A percentile compares a stretch with the other conserved stretches of the same genome.
Evolutionary conservation across 2,113 vertebrate genomes (phyloP).

Genomic region (Gymnorhina tibicen): DNA sequence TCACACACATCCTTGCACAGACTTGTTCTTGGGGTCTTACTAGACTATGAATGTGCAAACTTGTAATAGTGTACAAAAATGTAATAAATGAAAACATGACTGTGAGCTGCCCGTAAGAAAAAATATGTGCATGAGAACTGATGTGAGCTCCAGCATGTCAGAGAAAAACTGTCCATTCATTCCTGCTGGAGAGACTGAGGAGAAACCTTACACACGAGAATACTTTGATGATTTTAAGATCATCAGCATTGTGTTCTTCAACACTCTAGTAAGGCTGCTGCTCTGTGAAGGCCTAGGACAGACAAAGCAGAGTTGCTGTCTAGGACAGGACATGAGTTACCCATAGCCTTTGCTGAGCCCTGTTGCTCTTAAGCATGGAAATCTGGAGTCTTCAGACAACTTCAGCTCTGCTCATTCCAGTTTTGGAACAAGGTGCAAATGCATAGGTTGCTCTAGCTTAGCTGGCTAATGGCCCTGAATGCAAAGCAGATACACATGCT

Average conservation of each 20-base stretch:
- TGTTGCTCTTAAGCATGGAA: not conserved
- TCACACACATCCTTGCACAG: not conserved
- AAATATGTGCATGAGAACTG: rapidly evolving
- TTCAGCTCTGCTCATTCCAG: not conserved
- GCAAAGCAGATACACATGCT: not conserved
- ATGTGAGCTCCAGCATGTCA: not conserved
- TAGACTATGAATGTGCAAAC: not conserved
- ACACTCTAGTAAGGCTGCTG: not conserved
- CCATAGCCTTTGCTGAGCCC: not conserved
- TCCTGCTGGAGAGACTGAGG: not conserved
- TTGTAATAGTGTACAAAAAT: not conserved
- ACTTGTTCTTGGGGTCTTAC: not conserved
- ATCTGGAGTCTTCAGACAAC: not conserved
- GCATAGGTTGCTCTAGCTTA: not conserved
- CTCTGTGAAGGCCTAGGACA: not conserved
- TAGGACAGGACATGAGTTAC: not conserved
- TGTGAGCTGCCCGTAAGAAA: not conserved
- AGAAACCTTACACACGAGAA: not conserved
- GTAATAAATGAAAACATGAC: not conserved
- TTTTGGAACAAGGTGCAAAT: not conserved
- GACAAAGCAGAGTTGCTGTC: not conserved
- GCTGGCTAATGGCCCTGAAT: not conserved
- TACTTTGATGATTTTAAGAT: not conserved
- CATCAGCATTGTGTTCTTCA: not conserved
- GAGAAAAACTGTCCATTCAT: not conserved